These are phyloP conservation scores for Campoletis raptor DNA, from an alignment of 2,888 invertebrate genomes.

Conservation along the genomic window DNA sequence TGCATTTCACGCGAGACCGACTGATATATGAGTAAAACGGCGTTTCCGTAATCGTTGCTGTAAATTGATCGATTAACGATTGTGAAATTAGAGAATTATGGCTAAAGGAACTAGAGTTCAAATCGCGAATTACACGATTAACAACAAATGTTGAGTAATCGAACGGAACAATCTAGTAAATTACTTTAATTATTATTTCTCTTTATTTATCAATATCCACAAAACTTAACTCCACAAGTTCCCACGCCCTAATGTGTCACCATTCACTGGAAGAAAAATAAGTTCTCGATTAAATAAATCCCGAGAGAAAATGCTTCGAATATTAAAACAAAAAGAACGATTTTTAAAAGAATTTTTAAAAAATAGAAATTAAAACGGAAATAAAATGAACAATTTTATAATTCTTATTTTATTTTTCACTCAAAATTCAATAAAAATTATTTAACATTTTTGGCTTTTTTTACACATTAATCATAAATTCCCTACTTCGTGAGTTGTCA, in stretches of 20 bases:
- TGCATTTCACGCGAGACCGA: slow-evolving; percentile 38
- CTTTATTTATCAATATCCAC: not conserved
- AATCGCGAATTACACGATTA: not conserved
- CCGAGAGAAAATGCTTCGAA: not conserved
- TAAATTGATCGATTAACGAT: slow-evolving; percentile 46
- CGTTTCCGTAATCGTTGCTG: slow-evolving; percentile 30
- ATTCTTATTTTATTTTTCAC: not conserved
- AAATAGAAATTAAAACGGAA: not conserved
- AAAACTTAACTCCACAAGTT: not conserved
- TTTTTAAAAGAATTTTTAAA: no score
- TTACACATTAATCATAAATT: not conserved
- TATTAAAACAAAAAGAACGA: no score
- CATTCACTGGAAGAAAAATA: not conserved
- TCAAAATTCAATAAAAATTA: not conserved
- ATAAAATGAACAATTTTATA: not conserved
- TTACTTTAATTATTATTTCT: not conserved
- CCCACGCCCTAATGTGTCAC: slow-evolving; percentile 1
- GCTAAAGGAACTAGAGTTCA: not conserved
- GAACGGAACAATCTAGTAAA: not conserved
- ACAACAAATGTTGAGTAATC: slow-evolving; percentile 9
- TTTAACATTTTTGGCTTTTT: not conserved
- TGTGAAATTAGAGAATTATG: slow-evolving; percentile 24
- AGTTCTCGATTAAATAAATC: not conserved
- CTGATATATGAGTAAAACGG: slow-evolving; percentile 37
- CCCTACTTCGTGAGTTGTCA: not conserved